Conservation (phyloP, 2,113 vertebrate genomes). For the Pseudonaja textilis region DNA sequence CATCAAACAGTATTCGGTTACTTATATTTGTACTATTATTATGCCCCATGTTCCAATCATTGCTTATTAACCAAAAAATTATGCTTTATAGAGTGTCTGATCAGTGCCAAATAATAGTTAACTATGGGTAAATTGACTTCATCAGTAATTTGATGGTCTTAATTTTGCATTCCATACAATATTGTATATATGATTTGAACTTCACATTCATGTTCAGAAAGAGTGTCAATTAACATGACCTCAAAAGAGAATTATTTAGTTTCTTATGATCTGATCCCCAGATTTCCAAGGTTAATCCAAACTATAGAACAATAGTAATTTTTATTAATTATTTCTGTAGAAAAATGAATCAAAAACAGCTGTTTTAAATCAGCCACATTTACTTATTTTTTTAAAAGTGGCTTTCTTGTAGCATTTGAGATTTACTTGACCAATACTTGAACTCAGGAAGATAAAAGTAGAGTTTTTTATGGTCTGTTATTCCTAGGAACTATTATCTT, state of each 20-base stretch:
- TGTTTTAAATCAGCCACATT: slow-evolving; percentile 77
- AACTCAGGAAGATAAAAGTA: slow-evolving; percentile 77
- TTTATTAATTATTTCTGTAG: slow-evolving; percentile 71
- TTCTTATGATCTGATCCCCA: slow-evolving; percentile 59
- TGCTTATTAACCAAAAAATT: neutral
- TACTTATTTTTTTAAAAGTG: slow-evolving; percentile 60
- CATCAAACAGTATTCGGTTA: neutral
- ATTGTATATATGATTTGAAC: neutral
- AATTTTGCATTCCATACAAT: neutral
- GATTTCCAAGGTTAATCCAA: slow-evolving; percentile 65
- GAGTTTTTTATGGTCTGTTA: slow-evolving; percentile 75
- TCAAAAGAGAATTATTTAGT: slow-evolving; percentile 46
- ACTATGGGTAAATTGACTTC: neutral
- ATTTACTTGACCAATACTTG: slow-evolving; percentile 81
- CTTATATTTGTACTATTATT: neutral
- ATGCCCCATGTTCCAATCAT: neutral
- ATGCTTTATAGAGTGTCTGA: neutral
- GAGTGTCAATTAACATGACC: slow-evolving; percentile 10
- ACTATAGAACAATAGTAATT: slow-evolving; percentile 70
- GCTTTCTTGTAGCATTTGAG: slow-evolving; percentile 73
- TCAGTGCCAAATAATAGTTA: neutral
- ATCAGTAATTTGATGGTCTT: neutral
- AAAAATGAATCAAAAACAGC: slow-evolving; percentile 68
- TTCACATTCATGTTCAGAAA: neutral
- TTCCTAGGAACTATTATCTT: slow-evolving; percentile 76